These are phyloP conservation scores for Drosophila rufa DNA, from an alignment of 1,140 invertebrate genomes.

Conservation along the genomic window DNA sequence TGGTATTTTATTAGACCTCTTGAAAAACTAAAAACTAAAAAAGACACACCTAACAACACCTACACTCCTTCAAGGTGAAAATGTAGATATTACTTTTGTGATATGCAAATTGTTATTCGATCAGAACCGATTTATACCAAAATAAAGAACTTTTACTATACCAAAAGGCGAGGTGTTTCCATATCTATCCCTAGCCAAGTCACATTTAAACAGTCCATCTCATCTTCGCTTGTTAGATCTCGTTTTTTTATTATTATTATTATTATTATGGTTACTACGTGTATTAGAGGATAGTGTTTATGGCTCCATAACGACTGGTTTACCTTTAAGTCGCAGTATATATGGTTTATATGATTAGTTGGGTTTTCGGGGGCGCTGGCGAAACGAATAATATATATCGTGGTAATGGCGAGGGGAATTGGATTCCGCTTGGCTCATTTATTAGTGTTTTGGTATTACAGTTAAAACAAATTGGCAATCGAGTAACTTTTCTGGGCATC, in stretches of 20 bases:
- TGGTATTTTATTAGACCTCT: conserved; percentile 52
- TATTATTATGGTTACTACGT: conserved; percentile 69
- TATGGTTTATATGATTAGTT: conserved; percentile 58
- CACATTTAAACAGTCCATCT: conserved; percentile 27
- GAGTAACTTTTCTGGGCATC: conserved; percentile 18
- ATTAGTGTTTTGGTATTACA: conserved; percentile 72
- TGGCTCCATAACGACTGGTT: conserved; percentile 70
- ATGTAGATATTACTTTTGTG: conserved; percentile 84
- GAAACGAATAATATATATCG: conserved; percentile 34
- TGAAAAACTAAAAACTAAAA: conserved; percentile 14
- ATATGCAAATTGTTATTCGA: conserved; percentile 82
- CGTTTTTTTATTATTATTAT: conserved; percentile 63
- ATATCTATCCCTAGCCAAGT: neutral
- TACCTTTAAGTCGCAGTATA: conserved; percentile 46
- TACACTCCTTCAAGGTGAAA: conserved; percentile 76
- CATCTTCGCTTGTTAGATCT: conserved; percentile 79
- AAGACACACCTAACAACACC: conserved; percentile 59
- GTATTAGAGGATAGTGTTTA: conserved; percentile 66
- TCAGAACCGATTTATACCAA: conserved; percentile 72
- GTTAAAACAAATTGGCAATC: conserved; percentile 66
- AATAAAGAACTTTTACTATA: conserved; percentile 80
- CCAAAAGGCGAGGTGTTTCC: conserved; percentile 39
- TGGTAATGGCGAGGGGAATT: conserved; percentile 52
- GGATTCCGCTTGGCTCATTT: conserved; percentile 70
- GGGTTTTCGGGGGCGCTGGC: conserved; percentile 30